These are phyloP conservation scores for Grammomys surdaster DNA, from an alignment of 2,113 vertebrate genomes.

Conservation along the genomic window DNA sequence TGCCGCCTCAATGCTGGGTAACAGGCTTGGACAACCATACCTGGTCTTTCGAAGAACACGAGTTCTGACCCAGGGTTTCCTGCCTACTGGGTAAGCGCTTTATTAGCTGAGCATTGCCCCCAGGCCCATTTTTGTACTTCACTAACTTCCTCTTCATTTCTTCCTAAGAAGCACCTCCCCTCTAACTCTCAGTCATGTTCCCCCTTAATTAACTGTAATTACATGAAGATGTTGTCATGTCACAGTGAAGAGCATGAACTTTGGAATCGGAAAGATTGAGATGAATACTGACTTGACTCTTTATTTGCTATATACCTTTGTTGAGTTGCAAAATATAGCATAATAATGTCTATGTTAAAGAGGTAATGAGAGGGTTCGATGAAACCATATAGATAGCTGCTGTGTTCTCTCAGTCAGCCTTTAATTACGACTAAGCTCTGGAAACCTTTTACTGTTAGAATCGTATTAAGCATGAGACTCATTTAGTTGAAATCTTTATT, in stretches of 20 bases:
- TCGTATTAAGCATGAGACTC: neutral
- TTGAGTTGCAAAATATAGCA: neutral
- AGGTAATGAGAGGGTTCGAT: neutral
- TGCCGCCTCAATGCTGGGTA: neutral
- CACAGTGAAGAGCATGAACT: neutral
- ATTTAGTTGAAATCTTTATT: neutral
- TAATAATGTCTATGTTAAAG: neutral
- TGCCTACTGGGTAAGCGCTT: neutral
- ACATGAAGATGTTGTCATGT: neutral
- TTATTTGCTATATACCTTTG: neutral
- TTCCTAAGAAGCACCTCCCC: neutral
- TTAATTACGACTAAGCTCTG: neutral
- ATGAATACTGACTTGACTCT: constrained; percentile 25
- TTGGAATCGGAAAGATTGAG: constrained; percentile 20
- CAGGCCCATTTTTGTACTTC: neutral
- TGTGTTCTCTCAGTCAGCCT: neutral
- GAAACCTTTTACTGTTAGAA: neutral
- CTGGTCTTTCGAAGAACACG: neutral
- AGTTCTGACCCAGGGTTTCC: neutral
- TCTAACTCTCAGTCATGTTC: neutral
- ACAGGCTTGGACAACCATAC: neutral
- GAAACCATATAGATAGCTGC: neutral
- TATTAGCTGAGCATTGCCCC: too few species aligned
- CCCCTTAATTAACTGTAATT: neutral
- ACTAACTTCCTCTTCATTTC: neutral